Evolutionary conservation across 2,113 vertebrate genomes (phyloP).

Genomic region (Saiga tatarica): DNA sequence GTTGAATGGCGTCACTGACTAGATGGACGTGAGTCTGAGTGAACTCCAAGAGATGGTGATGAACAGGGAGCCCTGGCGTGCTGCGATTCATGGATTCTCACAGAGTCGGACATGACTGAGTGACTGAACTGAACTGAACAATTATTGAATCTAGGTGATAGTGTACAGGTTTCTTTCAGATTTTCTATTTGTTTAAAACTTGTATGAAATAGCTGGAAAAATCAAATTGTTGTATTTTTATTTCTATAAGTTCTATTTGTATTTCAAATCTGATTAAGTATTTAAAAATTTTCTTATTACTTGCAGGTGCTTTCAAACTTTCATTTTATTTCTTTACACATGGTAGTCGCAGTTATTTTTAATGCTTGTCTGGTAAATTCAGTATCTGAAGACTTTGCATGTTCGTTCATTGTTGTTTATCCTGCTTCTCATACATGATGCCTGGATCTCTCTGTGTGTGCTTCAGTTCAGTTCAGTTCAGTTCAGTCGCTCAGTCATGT

Average conservation of each 20-base stretch:
- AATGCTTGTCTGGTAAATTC: neutral
- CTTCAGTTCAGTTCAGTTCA: neutral
- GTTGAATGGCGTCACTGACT: too few species aligned
- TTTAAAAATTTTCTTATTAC: neutral
- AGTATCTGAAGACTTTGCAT: neutral
- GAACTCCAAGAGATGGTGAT: too few species aligned
- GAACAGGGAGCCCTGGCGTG: too few species aligned
- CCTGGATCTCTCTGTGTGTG: neutral
- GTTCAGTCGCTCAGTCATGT: neutral
- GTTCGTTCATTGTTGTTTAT: neutral
- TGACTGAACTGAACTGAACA: neutral
- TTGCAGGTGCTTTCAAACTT: neutral
- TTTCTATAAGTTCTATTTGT: neutral
- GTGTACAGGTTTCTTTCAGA: neutral
- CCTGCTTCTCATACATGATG: neutral
- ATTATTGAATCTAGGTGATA: neutral
- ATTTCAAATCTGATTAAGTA: neutral
- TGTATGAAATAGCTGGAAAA: neutral
- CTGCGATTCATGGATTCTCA: too few species aligned
- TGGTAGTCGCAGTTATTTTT: neutral
- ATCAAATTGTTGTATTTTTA: neutral
- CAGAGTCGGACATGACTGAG: too few species aligned
- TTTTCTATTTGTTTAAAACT: neutral
- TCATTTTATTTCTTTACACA: neutral
- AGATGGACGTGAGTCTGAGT: too few species aligned